Base-by-base conservation (phyloP, 2,797 vertebrate genomes). In the Pristis pectinata region DNA sequence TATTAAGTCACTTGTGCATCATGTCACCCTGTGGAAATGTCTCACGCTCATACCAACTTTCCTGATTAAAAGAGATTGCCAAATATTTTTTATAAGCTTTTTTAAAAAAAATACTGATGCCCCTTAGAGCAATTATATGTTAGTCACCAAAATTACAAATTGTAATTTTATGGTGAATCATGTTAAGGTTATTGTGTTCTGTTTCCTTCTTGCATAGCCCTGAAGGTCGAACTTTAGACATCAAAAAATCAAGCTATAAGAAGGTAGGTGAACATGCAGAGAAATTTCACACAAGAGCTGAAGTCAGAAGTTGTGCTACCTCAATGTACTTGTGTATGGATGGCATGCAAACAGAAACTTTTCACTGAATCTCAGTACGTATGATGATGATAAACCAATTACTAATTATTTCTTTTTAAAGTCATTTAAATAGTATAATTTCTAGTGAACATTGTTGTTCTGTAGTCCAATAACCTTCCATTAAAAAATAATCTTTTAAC, bases 181-280 rank as follows among this genome's bases (percentile, higher is more conserved):
- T n/a, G 82, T 37, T 89, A 89, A n/a, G 41, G 6, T 93, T 6
- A 13, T 93, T 95, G 22, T 77, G 70, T 30, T 59, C 9, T 85
- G 15, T 79, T 85, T 94, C 95, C 49, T 95, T 87, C 96, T 96
- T 41, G 74, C 49, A 77, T 95, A 99, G 98, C 96, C 98, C 98
- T 27, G 97, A 96, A 95, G 98, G 98, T 96, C 98, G 96, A 94
- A 98, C 98, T 95, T 96, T 99, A 95, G 99, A 99, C 95, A 97
- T 99, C 94, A 99, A 98, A 97, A 99, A 98, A 96, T 99, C 99
- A 95, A 99, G 98, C 96, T 99, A 98, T 96, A 99, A 98, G 96
- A 99, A 99, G 98, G 99, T 99, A 96, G 97, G 97, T 0, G 83
- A 74, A 93, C 74, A 11, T 44, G 72, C 5, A 76, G 41, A 76